phyloP scores from a whole-genome alignment of 1,140 invertebrate genomes.

The Drosophila seguyi region DNA sequence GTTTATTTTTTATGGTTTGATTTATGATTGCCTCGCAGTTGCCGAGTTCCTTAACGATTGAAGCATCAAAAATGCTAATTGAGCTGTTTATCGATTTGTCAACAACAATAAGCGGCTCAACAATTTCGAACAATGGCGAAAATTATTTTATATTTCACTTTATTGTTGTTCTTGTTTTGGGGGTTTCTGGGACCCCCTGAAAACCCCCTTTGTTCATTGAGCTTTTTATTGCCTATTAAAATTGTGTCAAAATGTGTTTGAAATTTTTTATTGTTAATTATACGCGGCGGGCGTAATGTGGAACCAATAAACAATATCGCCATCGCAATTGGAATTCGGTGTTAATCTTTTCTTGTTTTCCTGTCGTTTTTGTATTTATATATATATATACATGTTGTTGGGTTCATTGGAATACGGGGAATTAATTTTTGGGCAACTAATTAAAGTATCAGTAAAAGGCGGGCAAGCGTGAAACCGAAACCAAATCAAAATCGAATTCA shows the following conservation, averaged over 20 bases:
- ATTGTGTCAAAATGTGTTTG: slow-evolving; percentile 83
- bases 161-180: slow-evolving; percentile 39
- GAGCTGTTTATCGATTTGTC: slow-evolving; percentile 82
- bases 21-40: slow-evolving; percentile 81
- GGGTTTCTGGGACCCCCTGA: not conserved
- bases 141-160: slow-evolving; percentile 13
- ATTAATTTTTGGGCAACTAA: slow-evolving; percentile 31
- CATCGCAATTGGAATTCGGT: slow-evolving; percentile 50
- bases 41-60: slow-evolving; percentile 54
- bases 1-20: slow-evolving; percentile 76
- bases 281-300: slow-evolving; percentile 58
- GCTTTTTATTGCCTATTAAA: slow-evolving; percentile 81
- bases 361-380: not conserved
- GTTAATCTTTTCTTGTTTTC: slow-evolving; percentile 25
- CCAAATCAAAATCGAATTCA: slow-evolving; percentile 73
- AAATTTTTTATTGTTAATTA: slow-evolving; percentile 81
- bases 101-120: slow-evolving; percentile 61
- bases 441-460: slow-evolving; percentile 37
- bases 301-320: slow-evolving; percentile 70
- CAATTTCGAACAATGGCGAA: slow-evolving; percentile 40
- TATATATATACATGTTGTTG: not conserved
- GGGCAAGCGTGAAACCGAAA: slow-evolving; percentile 69
- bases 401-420: slow-evolving; percentile 8
- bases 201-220: slow-evolving; percentile 4
- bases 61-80: slow-evolving; percentile 76